Evolutionary conservation across 2,113 vertebrate genomes (phyloP), one percentile per base, ranked within the genome.

Genomic region (Hippocampus guttulatus): DNA sequence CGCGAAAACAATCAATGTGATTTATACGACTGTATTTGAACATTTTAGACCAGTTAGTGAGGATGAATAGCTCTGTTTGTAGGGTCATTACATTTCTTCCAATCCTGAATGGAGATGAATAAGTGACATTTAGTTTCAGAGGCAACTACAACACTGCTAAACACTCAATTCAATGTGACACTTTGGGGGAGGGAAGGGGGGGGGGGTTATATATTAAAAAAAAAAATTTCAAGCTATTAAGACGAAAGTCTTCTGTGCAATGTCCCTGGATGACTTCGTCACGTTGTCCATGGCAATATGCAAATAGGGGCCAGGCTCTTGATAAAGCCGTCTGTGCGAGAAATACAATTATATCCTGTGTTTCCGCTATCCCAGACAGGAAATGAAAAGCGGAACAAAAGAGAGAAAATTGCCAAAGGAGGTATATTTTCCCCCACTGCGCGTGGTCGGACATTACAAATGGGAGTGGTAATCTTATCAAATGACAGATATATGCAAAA

Each of bases 331-430:
- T 65, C 45, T 65, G 41, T 45, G 33, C 63, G 16, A 9, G 41
- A 3, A 41, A 25, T 45, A 23, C n/a, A 25, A 65, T 45, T 64
- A 45, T 45, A 25, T 25, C 12, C 5, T 1, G 21, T 64, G 12
- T 45, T 61, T 12, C n/a, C 21, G 41, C 20, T 41, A 21, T 23
- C 38, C 62, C n/a, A 21, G 6, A 45, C 40, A 47, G 41, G 41
- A 65, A 65, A 65, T 65, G 41, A 45, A 65, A 65, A 64, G 38
- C 63, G 5, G 11, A 45, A 65, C 40, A 65, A 65, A 43, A 38
- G 58, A 61, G n/a, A 47, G 38, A 45, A 65, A 7, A 65, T 45
- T 25, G 41, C 41, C 40, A 45, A 45, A 65, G 63, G 63, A 33
- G 41, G 41, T 3, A 2, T 45, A 23, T 64, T 64, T 64, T 45